Base-by-base conservation (phyloP, 1,140 invertebrate genomes). In the Apis cerana region DNA sequence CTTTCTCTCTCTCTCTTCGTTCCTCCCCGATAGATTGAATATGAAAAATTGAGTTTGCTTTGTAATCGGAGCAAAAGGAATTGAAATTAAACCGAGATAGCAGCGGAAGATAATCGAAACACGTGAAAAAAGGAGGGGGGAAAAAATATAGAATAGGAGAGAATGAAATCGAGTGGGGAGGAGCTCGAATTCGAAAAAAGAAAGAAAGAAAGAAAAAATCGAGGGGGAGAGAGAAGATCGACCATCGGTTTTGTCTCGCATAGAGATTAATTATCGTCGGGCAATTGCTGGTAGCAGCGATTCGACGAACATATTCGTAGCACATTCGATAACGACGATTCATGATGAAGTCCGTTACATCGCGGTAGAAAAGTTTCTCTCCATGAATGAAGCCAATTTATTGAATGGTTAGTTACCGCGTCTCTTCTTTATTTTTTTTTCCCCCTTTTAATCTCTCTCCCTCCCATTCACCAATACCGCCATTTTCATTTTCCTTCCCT, bases 371-470 rank as follows among this genome's bases (percentile, higher is more conserved):
- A 87, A 88, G 83, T 80, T 77, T 75, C 85, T 33, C 33, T 75
- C 90, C 89, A 89, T 89, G 90, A 89, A 90, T 91, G 88, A 89
- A 89, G 89, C 91, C 89, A 90, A 91, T 91, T 91, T 91, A 90
- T 86, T 77, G 89, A 88, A 90, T 87, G 89, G 87, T 75, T 87
- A 88, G 83, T 89, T 81, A 83, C 69, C 87, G 72, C 85, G 82
- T 43, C 59, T 62, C 59, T 11, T 48, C 48, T 21, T 54, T 27
- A 1, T 23, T 62, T 43, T 43, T n/a, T 56, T 33, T 5, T 27
- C 27, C 19, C 23, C n/a, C 33, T 61, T 61, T n/a, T 17, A 67
- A 58, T 78, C 68, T 59, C 48, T 8, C 43, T 9, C 7, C 27
- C 48, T 52, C 27, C 19, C 15, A 0, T 23, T 1, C 5, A 7